Percentiles rank a stretch among this genome's conserved stretches.
phyloP scores from a whole-genome alignment of 2,797 vertebrate species.

The Gallinago stenura region DNA sequence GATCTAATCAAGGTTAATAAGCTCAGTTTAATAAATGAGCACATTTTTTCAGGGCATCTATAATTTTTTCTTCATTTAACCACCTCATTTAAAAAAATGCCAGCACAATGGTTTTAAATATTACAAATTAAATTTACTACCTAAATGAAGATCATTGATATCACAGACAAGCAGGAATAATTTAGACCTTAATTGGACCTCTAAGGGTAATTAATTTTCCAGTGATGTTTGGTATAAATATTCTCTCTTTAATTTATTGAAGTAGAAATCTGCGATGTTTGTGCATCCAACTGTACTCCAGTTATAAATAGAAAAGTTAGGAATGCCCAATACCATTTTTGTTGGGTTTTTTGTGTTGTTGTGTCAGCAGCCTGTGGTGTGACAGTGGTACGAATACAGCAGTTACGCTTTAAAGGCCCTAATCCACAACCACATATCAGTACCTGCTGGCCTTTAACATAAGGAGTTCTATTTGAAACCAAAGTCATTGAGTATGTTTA shows the following conservation, averaged over 20 bases:
- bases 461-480: neutral
- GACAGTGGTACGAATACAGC: neutral
- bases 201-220: constrained; percentile 49
- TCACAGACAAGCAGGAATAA: constrained; percentile 27
- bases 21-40: constrained; percentile 39
- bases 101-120: constrained; percentile 46
- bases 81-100: constrained; percentile 18
- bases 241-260: constrained; percentile 32
- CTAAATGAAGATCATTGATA: constrained; percentile 24
- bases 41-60: neutral
- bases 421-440: neutral
- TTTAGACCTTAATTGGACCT: constrained; percentile 40
- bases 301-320: neutral
- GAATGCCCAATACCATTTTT: neutral
- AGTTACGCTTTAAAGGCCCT: neutral
- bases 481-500: neutral
- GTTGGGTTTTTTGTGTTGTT: neutral
- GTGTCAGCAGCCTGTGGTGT: neutral
- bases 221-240: constrained; percentile 29
- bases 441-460: neutral
- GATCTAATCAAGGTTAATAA: constrained; percentile 16
- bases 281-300: neutral
- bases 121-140: constrained; percentile 38
- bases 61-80: constrained; percentile 31
- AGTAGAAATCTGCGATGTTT: neutral